Conservation (phyloP, 2,888 invertebrate genomes). For the Dusona sp. region DNA sequence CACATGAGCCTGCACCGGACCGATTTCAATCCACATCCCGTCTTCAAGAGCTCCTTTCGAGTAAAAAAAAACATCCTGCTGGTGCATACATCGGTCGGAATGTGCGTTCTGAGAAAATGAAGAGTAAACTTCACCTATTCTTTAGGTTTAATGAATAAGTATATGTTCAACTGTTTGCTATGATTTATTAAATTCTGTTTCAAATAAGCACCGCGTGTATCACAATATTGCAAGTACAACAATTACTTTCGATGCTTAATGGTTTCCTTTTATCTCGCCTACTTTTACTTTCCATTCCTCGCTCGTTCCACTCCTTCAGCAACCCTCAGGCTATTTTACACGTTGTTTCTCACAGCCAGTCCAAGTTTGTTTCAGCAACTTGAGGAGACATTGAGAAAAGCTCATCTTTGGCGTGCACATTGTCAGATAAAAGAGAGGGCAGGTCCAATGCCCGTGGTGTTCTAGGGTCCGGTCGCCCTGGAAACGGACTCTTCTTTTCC, state of each 20-base stretch:
- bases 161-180: not conserved
- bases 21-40: conserved; percentile 53
- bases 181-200: not conserved
- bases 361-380: conserved; percentile 80
- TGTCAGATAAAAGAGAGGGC: conserved; percentile 66
- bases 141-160: not conserved
- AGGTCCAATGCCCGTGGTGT: conserved; percentile 41
- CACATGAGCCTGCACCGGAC: conserved; percentile 13
- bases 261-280: conserved; percentile 21
- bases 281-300: not conserved
- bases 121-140: not conserved
- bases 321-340: conserved; percentile 74
- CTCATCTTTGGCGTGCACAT: conserved; percentile 65
- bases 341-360: conserved; percentile 75
- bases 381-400: conserved; percentile 79
- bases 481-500: conserved; percentile 77
- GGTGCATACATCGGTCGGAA: not conserved
- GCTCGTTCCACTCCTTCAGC: conserved; percentile 40
- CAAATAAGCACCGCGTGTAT: not conserved
- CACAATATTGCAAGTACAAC: not conserved
- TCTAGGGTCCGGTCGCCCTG: conserved; percentile 80
- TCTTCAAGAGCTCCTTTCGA: conserved; percentile 24
- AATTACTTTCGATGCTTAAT: not conserved
- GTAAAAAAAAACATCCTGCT: conserved; percentile 18
- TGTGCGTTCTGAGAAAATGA: not conserved